A percentile compares a stretch with the other conserved stretches of the same genome.
Conservation (phyloP, 2,113 vertebrate genomes). For the Oreochromis spilurus region DNA sequence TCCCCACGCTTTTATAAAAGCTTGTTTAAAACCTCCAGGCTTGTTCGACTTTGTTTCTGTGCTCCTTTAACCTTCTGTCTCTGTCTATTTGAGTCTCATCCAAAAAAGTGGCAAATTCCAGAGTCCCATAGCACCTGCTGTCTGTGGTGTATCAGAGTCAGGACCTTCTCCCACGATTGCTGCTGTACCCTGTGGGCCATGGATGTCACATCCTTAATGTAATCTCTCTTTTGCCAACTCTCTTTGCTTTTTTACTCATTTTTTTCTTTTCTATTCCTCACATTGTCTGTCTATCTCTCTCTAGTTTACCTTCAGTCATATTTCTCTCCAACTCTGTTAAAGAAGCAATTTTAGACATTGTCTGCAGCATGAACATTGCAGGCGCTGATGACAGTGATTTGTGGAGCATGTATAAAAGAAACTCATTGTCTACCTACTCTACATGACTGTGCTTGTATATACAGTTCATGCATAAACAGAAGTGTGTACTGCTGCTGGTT, state of each 20-base stretch:
- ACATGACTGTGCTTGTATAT: background rate
- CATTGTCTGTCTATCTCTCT: background rate
- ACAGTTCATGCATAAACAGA: background rate
- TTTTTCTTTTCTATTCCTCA: background rate
- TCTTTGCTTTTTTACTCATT: background rate
- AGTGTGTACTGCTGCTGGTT: background rate
- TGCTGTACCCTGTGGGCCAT: background rate
- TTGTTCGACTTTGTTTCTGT: background rate
- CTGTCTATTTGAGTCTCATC: conserved; percentile 9
- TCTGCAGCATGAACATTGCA: background rate
- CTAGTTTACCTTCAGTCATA: background rate
- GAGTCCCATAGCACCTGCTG: background rate
- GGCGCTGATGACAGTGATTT: background rate
- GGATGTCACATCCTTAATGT: background rate
- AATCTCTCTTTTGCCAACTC: background rate
- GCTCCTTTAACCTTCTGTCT: conserved; percentile 35
- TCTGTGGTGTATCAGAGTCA: conserved; percentile 10
- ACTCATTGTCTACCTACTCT: background rate
- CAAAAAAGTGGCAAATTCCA: background rate
- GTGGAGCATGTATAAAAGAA: background rate
- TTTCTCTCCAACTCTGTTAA: background rate
- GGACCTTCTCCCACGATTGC: conserved; percentile 27
- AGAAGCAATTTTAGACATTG: background rate
- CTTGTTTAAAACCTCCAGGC: conserved; percentile 11
- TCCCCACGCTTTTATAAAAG: background rate